phyloP scores from a whole-genome alignment of 2,797 vertebrate species.

The Mycteria americana region DNA sequence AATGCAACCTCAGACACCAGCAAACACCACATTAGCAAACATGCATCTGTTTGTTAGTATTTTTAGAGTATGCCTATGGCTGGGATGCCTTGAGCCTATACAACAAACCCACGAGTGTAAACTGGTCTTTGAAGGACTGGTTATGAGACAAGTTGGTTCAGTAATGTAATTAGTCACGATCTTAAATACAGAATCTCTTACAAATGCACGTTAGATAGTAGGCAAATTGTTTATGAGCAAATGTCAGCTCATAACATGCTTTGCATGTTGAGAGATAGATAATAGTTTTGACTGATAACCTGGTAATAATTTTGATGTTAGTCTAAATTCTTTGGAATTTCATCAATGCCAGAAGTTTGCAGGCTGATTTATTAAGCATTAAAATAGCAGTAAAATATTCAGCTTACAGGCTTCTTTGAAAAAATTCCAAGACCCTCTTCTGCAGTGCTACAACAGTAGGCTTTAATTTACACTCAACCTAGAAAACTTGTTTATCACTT shows the following conservation, averaged over 20 bases:
- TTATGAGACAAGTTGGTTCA: neutral
- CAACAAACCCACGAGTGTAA: neutral
- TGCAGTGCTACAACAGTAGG: neutral
- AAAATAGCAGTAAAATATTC: neutral
- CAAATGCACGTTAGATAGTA: neutral
- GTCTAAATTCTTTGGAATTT: neutral
- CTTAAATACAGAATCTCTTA: neutral
- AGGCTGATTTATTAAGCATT: neutral
- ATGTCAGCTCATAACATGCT: neutral
- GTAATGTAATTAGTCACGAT: neutral
- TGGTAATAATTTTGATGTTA: neutral
- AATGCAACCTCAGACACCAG: neutral
- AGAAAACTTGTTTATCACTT: neutral
- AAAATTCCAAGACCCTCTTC: neutral
- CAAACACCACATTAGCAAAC: neutral
- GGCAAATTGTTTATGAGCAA: neutral
- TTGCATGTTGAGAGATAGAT: neutral
- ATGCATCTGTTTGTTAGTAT: fast-evolving
- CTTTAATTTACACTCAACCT: neutral
- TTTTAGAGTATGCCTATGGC: neutral
- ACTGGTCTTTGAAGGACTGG: neutral
- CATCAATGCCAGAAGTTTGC: neutral
- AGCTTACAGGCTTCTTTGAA: neutral
- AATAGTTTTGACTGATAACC: neutral
- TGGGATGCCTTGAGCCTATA: neutral